phyloP scores from a whole-genome alignment of 1,140 invertebrate genomes.

The Lepidotrigona ventralis region DNA sequence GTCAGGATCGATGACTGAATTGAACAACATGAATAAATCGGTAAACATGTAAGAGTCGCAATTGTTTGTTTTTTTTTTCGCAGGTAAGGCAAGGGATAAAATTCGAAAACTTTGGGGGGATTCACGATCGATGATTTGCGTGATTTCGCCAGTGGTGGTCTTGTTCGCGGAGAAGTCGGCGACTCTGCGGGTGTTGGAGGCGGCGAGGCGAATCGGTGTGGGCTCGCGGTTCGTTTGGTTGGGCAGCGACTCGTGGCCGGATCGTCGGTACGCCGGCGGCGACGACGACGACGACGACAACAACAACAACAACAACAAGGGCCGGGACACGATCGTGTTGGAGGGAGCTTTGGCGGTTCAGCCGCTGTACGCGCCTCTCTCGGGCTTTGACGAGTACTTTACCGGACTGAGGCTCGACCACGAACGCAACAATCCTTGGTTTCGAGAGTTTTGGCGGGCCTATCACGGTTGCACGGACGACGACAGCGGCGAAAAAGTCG shows the following conservation, averaged over 20 bases:
- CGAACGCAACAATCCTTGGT: slow-evolving; percentile 81
- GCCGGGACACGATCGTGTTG: slow-evolving; percentile 70
- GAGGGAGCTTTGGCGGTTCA: slow-evolving; percentile 82
- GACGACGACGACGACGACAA: slow-evolving; percentile 63
- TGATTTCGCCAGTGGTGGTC: slow-evolving; percentile 78
- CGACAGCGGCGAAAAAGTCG: not conserved
- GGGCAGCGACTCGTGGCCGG: slow-evolving; percentile 81
- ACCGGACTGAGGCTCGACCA: slow-evolving; percentile 72
- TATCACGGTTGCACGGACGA: slow-evolving; percentile 79
- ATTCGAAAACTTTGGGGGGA: no score
- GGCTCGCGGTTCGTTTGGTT: slow-evolving; percentile 80
- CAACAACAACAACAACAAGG: no score
- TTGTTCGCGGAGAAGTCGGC: slow-evolving; percentile 81
- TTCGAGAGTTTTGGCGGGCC: slow-evolving; percentile 84
- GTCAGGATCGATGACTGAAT: no score
- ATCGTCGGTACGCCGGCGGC: slow-evolving; percentile 26
- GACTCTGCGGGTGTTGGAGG: slow-evolving; percentile 77
- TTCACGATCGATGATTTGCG: not conserved
- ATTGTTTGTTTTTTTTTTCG: no score
- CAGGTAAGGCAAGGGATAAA: no score
- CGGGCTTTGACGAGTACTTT: slow-evolving; percentile 82
- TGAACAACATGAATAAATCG: no score
- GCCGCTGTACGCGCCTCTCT: slow-evolving; percentile 77
- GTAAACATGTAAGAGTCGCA: no score
- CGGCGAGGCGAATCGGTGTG: slow-evolving; percentile 72